Evolutionary conservation across 2,797 vertebrate genomes (phyloP).

Genomic region (Glossophaga mutica): DNA sequence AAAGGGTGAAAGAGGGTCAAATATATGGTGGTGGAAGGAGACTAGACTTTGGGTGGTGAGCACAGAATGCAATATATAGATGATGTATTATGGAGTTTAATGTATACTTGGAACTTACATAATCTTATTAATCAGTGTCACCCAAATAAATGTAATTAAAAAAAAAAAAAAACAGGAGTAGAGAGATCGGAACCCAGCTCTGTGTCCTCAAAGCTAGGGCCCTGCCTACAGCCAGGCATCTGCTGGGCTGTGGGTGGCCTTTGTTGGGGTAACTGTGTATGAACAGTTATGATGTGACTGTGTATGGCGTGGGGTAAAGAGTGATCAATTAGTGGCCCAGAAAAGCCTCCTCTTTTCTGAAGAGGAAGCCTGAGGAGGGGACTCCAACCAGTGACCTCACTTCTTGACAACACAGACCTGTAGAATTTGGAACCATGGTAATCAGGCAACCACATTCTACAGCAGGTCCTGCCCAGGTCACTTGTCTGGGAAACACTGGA

Average conservation of each 20-base stretch:
- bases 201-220: not conserved
- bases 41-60: not conserved
- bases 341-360: not conserved
- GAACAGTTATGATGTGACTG: not conserved
- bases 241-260: not conserved
- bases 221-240: not conserved
- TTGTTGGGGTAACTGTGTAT: too few species aligned
- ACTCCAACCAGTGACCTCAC: not conserved
- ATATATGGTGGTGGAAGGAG: not conserved
- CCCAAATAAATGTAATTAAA: not conserved
- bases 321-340: too few species aligned
- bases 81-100: not conserved
- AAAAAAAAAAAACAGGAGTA: not conserved
- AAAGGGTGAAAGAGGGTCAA: not conserved
- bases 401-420: fast-evolving
- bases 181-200: not conserved
- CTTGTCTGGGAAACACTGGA: not conserved
- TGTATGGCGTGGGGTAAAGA: not conserved
- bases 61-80: not conserved
- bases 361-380: not conserved
- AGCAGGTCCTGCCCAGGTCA: too few species aligned
- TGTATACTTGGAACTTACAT: not conserved
- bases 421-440: fast-evolving
- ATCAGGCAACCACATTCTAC: not conserved
- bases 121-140: not conserved